These are phyloP conservation scores for Philhelius pedissequus DNA, from an alignment of 2,888 invertebrate genomes.

Conservation along the genomic window DNA sequence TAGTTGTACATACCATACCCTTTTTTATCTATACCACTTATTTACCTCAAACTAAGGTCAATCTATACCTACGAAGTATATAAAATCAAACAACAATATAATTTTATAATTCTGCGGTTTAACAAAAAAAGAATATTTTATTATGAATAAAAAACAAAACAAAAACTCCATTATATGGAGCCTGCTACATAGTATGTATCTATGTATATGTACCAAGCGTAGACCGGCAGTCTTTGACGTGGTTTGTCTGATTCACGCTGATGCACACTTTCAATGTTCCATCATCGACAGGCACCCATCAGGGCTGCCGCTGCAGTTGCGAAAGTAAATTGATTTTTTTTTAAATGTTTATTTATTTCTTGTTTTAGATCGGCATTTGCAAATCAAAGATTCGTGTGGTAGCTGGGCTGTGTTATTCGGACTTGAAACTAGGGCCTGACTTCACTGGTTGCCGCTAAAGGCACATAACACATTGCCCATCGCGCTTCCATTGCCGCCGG, in stretches of 20 bases:
- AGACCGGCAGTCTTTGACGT: conserved; percentile 63
- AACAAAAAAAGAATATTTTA: conserved; percentile 38
- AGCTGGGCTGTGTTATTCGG: conserved; percentile 33
- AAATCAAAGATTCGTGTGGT: conserved; percentile 61
- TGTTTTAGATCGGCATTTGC: conserved; percentile 45
- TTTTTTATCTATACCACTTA: background rate
- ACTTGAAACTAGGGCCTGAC: background rate
- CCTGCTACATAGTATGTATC: conserved; percentile 45
- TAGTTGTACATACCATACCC: no score
- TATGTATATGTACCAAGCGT: conserved; percentile 58
- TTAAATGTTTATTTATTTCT: background rate
- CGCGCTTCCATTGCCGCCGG: background rate
- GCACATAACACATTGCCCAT: conserved; percentile 44
- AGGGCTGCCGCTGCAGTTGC: conserved; percentile 55
- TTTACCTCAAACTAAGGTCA: background rate
- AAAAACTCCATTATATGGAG: conserved; percentile 31
- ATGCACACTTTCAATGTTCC: conserved; percentile 67
- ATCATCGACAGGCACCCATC: conserved; percentile 63
- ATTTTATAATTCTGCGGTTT: conserved; percentile 62
- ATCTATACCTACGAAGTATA: conserved; percentile 12
- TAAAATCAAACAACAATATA: conserved; percentile 44
- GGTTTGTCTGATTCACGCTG: conserved; percentile 64
- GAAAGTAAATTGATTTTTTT: conserved; percentile 53
- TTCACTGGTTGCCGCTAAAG: background rate
- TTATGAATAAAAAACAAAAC: conserved; percentile 33